Evolutionary conservation across 2,888 invertebrate genomes (phyloP).

Genomic region (Tachina lurida): DNA sequence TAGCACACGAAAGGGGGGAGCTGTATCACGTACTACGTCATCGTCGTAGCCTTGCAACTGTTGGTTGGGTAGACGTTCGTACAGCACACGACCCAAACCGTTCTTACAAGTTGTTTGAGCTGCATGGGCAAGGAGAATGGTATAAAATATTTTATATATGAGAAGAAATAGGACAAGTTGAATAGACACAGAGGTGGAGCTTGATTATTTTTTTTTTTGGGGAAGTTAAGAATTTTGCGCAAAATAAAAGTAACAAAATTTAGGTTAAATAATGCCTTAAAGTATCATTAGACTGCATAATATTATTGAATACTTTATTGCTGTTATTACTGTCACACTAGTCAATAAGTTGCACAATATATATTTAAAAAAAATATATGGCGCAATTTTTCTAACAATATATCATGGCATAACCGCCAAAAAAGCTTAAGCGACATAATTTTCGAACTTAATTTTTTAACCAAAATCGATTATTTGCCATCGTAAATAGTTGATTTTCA

Average conservation of each 20-base stretch:
- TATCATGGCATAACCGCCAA: too few relatives aligned
- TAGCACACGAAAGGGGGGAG: slow-evolving; percentile 92
- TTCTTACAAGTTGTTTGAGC: slow-evolving; percentile 95
- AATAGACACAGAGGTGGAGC: slow-evolving; percentile 9
- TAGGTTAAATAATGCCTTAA: too few relatives aligned
- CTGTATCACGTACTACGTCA: slow-evolving; percentile 92
- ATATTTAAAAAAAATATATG: too few relatives aligned
- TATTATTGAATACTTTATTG: too few relatives aligned
- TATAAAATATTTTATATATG: background rate
- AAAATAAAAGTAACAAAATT: background rate
- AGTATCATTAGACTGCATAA: too few relatives aligned
- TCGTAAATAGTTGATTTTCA: too few relatives aligned
- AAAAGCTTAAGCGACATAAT: too few relatives aligned
- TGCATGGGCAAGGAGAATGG: slow-evolving; percentile 66
- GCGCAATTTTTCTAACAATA: too few relatives aligned
- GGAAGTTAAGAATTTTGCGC: background rate
- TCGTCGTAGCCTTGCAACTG: slow-evolving; percentile 95
- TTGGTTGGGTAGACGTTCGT: slow-evolving; percentile 94
- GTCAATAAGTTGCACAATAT: too few relatives aligned
- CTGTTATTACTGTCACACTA: too few relatives aligned
- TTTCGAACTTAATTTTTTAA: too few relatives aligned
- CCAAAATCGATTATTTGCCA: too few relatives aligned
- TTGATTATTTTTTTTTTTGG: background rate
- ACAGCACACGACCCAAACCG: slow-evolving; percentile 93
- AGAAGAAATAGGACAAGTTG: background rate